Evolutionary conservation across 2,797 vertebrate genomes (phyloP).

Genomic region (Pagetopsis macropterus): DNA sequence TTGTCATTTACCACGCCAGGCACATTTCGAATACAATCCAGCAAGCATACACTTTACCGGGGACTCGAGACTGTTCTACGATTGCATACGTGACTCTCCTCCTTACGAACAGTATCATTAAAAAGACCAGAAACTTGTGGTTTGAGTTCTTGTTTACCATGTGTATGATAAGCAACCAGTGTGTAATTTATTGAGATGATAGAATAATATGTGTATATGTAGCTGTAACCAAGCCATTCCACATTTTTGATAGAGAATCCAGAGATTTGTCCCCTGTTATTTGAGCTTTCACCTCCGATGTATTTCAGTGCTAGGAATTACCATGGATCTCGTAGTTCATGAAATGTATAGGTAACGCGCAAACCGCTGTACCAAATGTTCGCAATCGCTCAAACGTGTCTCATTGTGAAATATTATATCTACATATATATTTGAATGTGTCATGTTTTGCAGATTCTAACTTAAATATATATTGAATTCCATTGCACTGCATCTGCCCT

Average conservation of each 20-base stretch:
- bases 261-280: slow-evolving; percentile 67
- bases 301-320: slow-evolving; percentile 76
- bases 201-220: slow-evolving; percentile 78
- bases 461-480: slow-evolving; percentile 70
- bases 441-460: slow-evolving; percentile 74
- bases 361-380: slow-evolving; percentile 75
- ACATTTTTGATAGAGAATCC: slow-evolving; percentile 78
- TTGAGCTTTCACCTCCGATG: slow-evolving; percentile 69
- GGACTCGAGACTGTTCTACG: slow-evolving; percentile 79
- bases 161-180: slow-evolving; percentile 77
- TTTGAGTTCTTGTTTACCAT: slow-evolving; percentile 83
- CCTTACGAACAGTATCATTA: slow-evolving; percentile 63
- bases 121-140: slow-evolving; percentile 90
- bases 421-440: slow-evolving; percentile 76
- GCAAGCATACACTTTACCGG: slow-evolving; percentile 65
- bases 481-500: slow-evolving; percentile 79
- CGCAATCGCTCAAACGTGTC: slow-evolving; percentile 72
- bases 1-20: slow-evolving; percentile 52
- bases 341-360: slow-evolving; percentile 65
- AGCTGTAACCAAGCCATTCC: slow-evolving; percentile 79
- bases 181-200: slow-evolving; percentile 81
- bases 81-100: slow-evolving; percentile 59
- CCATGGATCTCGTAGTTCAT: slow-evolving; percentile 73
- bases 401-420: slow-evolving; percentile 78
- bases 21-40: slow-evolving; percentile 60